These are phyloP conservation scores for Branchinecta lynchi DNA, from an alignment of 1,140 invertebrate genomes.

Conservation along the genomic window DNA sequence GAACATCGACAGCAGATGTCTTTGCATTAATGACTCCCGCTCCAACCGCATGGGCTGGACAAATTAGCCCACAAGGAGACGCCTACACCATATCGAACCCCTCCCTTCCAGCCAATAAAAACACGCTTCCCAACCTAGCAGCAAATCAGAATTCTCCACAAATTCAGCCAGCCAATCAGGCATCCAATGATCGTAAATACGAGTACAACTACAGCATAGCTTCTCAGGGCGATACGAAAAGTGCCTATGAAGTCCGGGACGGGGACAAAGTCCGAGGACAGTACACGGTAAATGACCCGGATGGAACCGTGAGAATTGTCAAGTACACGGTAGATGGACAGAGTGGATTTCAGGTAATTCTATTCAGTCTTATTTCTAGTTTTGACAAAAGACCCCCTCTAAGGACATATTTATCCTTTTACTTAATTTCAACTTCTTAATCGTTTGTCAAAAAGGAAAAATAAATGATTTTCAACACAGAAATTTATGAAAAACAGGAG, in stretches of 20 bases:
- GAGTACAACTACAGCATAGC: constrained; percentile 20
- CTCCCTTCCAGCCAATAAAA: too few relatives aligned
- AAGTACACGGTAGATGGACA: constrained; percentile 24
- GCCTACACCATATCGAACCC: too few relatives aligned
- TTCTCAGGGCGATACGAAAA: constrained; percentile 24
- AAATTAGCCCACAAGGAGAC: too few relatives aligned
- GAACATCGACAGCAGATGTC: too few relatives aligned
- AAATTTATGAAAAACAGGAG: too few relatives aligned
- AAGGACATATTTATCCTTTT: not conserved
- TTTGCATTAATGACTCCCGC: too few relatives aligned
- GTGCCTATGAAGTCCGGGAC: constrained; percentile 22
- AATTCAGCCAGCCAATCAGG: not conserved
- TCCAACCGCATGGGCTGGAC: too few relatives aligned
- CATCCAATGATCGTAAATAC: constrained; percentile 17
- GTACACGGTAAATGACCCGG: constrained; percentile 23
- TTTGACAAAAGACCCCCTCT: too few relatives aligned
- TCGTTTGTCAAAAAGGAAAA: too few relatives aligned
- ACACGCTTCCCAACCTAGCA: too few relatives aligned
- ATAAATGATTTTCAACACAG: too few relatives aligned
- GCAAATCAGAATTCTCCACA: not conserved
- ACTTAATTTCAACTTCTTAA: not conserved
- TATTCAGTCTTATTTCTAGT: too few relatives aligned
- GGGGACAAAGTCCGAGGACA: constrained; percentile 22
- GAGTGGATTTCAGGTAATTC: constrained; percentile 23
- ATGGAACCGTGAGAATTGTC: constrained; percentile 23